Evolutionary conservation across 2,888 invertebrate genomes (phyloP).

Genomic region (Napeogenes inachia): DNA sequence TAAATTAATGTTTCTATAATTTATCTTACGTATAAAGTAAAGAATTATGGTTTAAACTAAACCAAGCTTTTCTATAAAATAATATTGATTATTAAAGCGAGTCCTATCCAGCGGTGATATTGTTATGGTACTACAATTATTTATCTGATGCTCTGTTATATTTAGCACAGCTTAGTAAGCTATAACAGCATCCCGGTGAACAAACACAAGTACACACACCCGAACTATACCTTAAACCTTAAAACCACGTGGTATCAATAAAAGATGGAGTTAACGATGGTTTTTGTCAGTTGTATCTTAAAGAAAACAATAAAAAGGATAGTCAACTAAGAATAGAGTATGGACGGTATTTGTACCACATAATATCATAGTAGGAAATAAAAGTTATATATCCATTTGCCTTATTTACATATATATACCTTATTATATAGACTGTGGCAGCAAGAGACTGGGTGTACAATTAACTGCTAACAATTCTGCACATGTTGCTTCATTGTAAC

Average conservation of each 20-base stretch:
- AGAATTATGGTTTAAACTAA: background rate
- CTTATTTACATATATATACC: too few relatives aligned
- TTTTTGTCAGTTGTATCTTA: slow-evolving; percentile 9
- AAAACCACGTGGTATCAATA: slow-evolving; percentile 57
- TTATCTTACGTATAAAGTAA: background rate
- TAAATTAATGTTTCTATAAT: too few relatives aligned
- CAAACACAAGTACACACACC: slow-evolving; percentile 54
- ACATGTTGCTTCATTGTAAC: too few relatives aligned
- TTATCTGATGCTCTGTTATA: slow-evolving; percentile 26
- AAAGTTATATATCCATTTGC: too few relatives aligned
- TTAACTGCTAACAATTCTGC: too few relatives aligned
- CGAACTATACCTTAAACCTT: background rate
- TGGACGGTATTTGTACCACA: too few relatives aligned
- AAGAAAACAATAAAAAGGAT: slow-evolving; percentile 6
- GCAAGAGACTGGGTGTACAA: too few relatives aligned
- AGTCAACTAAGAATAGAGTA: background rate
- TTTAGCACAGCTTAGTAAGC: slow-evolving; percentile 29
- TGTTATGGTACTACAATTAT: slow-evolving; percentile 35
- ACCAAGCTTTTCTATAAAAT: too few relatives aligned
- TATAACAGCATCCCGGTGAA: slow-evolving; percentile 41
- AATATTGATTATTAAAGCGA: too few relatives aligned
- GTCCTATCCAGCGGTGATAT: too few relatives aligned
- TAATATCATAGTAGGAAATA: too few relatives aligned
- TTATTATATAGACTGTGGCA: too few relatives aligned
- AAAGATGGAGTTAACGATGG: slow-evolving; percentile 39